Evolutionary conservation across 2,888 invertebrate genomes (phyloP).

Genomic region (Stenurella melanura): DNA sequence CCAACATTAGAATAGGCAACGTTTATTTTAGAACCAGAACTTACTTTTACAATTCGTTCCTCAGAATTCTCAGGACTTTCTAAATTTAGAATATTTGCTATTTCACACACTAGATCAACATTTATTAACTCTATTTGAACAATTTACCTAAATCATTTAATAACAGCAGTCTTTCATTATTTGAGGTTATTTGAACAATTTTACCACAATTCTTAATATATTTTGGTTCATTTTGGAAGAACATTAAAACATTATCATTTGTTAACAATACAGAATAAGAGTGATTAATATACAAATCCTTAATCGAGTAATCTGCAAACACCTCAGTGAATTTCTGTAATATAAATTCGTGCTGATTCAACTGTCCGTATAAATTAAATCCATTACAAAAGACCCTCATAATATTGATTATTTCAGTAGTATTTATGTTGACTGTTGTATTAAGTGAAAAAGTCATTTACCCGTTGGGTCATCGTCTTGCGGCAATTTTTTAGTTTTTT

Average conservation of each 20-base stretch:
- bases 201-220: slow-evolving; percentile 29
- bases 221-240: slow-evolving; percentile 35
- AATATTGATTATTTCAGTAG: slow-evolving; percentile 64
- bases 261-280: slow-evolving; percentile 55
- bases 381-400: slow-evolving; percentile 71
- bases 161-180: slow-evolving; percentile 63
- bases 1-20: slow-evolving; percentile 74
- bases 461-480: slow-evolving; percentile 18
- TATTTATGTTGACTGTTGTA: slow-evolving; percentile 37
- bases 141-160: slow-evolving; percentile 61
- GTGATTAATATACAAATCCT: slow-evolving; percentile 62
- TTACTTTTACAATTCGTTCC: slow-evolving; percentile 71
- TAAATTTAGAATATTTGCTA: slow-evolving; percentile 56
- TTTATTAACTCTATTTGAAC: slow-evolving; percentile 60
- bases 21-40: slow-evolving; percentile 73
- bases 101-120: slow-evolving; percentile 46
- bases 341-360: slow-evolving; percentile 52
- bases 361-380: slow-evolving; percentile 71
- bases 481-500: slow-evolving; percentile 30
- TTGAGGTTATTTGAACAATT: slow-evolving; percentile 57
- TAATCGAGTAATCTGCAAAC: slow-evolving; percentile 57
- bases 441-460: slow-evolving; percentile 35
- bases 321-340: slow-evolving; percentile 59
- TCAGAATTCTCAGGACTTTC: slow-evolving; percentile 55
- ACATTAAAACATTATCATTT: slow-evolving; percentile 36